Base-by-base conservation (phyloP, 1,140 invertebrate species). In the Neotoxoptera formosana region DNA sequence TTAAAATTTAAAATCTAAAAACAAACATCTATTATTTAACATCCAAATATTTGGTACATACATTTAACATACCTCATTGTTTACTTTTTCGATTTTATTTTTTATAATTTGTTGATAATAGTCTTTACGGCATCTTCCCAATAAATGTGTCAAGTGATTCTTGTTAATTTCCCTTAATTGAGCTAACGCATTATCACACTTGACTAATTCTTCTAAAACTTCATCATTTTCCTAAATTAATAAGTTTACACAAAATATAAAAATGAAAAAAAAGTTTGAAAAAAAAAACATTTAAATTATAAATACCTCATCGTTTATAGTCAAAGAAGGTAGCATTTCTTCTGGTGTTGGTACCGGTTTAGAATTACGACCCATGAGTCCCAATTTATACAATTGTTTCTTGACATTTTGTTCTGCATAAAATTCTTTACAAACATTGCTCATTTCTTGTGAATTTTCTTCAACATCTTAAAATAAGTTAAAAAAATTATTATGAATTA, bases 171-270 rank as follows among this genome's bases (percentile, higher is more conserved):
- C 96, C 86, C 97, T 96, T 17, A 98, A 95, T 0, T 96, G 96
- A 87, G 96, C 96, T 2, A 99, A 95, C 95, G 98, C 98, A 92
- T 97, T 96, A 94, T 98, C 97, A 94, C 98, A 98, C 94, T 97
- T 96, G 95, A 97, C 97, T 48, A 99, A 97, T 96, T 99, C 98
- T 20, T 96, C 95, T 93, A 98, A 95, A 94, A 99, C 98, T 95
- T 99, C 98, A 95, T 99, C 98, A 94, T 97, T 97, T 9, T 97
- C 96, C 84, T 96, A 48, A 95, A 94, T 81, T 25, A 95, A 56
- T 95, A 94, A 56, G 17, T 93, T 25, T 47, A 47, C 21, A 41
- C 51, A 47, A 81, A 53, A 93, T 34, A 51, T 86, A 83, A 92
- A 41, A 34, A 34, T 30, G 76, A 47, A 45, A 56, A 93, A 11